Base-by-base conservation (phyloP, 2,797 vertebrate species). In the Rhinoraja longicauda region DNA sequence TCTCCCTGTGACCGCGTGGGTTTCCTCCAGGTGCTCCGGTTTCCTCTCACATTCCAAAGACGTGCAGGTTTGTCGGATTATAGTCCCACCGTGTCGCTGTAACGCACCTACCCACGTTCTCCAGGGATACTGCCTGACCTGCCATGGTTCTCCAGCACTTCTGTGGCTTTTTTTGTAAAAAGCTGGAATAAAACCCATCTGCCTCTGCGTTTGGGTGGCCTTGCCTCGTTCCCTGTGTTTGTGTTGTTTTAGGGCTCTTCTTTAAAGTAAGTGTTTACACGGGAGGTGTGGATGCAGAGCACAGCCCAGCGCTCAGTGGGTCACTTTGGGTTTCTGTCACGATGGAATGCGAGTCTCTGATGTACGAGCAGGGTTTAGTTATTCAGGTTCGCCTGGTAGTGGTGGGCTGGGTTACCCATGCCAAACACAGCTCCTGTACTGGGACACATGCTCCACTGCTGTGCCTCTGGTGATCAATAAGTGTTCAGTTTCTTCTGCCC, bases 201-300 rank as follows among this genome's bases (percentile, higher is more conserved):
- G 53, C 53, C n/a, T 94, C 94, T 94, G 94, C 86, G 93, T 95
- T 95, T 97, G 96, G 96, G 96, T 97, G 96, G 96, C 95, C 96
- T 90, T 88, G 93, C 93, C 94, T 93, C 93, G 86, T 94, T 94
- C 93, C 93, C 94, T 94, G 93, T 94, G 94, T 94, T 95, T 95
- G 93, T 94, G 93, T 96, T 96, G 95, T 95, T 94, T 94, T 93
- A 94, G 95, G 95, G 93, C 93, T 93, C 93, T 93, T 90, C 96
- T 97, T 97, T 95, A 96, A 96, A 97, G 96, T 95, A 96, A 94
- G 95, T 96, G 96, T 97, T 97, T 97, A 95, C 94, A 93, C 93
- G 96, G 94, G 95, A 95, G 93, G 88, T 93, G 59, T 93, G 95
- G 95, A 95, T 95, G 94, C 94, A 93, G 95, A 95, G 94, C 94